Evolutionary conservation across 2,797 vertebrate genomes (phyloP).

Genomic region (Pogonophryne albipinna): DNA sequence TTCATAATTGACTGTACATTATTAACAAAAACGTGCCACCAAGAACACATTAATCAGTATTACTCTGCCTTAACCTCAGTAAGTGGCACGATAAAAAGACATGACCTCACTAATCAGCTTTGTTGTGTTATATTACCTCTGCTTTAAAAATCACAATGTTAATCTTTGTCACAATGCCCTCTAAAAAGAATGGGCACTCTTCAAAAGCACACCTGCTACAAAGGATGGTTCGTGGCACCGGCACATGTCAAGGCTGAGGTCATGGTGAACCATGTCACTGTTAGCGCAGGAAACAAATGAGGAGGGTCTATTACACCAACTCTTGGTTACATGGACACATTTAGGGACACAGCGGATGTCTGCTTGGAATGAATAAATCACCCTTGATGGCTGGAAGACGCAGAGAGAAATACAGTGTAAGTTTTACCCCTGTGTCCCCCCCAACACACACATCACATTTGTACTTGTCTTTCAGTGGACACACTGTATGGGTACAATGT

Average conservation of each 20-base stretch:
- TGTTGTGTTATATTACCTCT: slow-evolving; percentile 81
- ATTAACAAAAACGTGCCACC: slow-evolving; percentile 70
- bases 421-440: no score
- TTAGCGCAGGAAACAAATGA: slow-evolving; percentile 80
- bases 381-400: no score
- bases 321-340: slow-evolving; percentile 63
- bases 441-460: slow-evolving; percentile 24
- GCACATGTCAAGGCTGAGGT: slow-evolving; percentile 76
- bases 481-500: slow-evolving; percentile 1
- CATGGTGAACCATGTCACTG: slow-evolving; percentile 82
- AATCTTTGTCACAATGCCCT: slow-evolving; percentile 76
- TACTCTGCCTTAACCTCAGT: slow-evolving; percentile 79
- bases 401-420: no score
- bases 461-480: slow-evolving; percentile 63
- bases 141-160: slow-evolving; percentile 60
- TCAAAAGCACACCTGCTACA: slow-evolving; percentile 59
- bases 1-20: slow-evolving; percentile 74
- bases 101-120: slow-evolving; percentile 81
- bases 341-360: slow-evolving; percentile 52
- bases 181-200: slow-evolving; percentile 74
- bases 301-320: slow-evolving; percentile 77
- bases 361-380: slow-evolving; percentile 53
- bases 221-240: slow-evolving; percentile 69
- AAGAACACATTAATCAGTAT: slow-evolving; percentile 78
- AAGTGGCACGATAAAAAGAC: slow-evolving; percentile 81